phyloP scores from a whole-genome alignment of 2,797 vertebrate genomes.

The Pelodytes ibericus region DNA sequence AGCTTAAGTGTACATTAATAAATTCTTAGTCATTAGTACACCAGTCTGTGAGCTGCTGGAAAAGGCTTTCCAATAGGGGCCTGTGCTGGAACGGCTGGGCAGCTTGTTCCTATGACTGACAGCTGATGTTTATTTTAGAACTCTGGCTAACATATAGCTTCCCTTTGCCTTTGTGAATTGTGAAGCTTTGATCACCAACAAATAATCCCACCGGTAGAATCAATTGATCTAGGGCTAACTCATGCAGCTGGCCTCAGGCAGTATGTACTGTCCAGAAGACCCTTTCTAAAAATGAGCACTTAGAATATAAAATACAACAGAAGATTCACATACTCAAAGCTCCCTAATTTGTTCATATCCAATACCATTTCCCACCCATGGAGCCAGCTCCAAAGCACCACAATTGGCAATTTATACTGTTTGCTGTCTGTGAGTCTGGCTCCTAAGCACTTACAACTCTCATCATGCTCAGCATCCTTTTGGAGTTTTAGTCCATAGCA shows the following conservation, averaged over 20 bases:
- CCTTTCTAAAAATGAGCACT: slow-evolving; percentile 4
- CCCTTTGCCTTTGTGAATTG: slow-evolving; percentile 12
- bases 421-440: neutral
- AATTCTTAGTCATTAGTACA: slow-evolving; percentile 44
- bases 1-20: slow-evolving; percentile 48
- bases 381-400: neutral
- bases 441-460: too few species aligned
- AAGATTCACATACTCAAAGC: neutral
- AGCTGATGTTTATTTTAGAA: neutral
- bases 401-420: neutral
- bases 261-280: slow-evolving; percentile 7
- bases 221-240: neutral
- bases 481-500: too few species aligned
- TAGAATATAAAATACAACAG: neutral
- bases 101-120: neutral
- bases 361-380: neutral
- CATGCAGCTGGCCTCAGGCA: slow-evolving; percentile 14
- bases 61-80: slow-evolving; percentile 17
- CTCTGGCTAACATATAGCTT: neutral
- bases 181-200: slow-evolving; percentile 19
- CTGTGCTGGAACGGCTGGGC: neutral
- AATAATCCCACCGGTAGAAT: neutral
- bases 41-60: neutral
- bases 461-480: too few species aligned
- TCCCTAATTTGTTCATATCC: neutral